Conservation (phyloP, 1,140 invertebrate genomes). For the Diorhabda carinulata region DNA sequence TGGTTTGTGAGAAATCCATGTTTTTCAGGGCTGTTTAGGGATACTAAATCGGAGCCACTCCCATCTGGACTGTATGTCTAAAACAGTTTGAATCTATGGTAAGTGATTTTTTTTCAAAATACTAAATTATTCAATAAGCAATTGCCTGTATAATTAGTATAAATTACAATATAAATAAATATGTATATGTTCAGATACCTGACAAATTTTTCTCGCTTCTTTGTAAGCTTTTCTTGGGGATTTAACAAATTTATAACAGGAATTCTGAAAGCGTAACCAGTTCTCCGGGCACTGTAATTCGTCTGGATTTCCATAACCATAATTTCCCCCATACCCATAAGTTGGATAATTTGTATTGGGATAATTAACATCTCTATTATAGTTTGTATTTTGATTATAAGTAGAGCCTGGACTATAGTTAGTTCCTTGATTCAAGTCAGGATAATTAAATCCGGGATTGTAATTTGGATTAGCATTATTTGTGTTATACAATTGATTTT, state of each 20-base stretch:
- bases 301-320: conserved; percentile 31
- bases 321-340: conserved; percentile 6
- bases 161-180: background rate
- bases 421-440: conserved; percentile 7
- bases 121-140: background rate
- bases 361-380: conserved; percentile 13
- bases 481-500: conserved; percentile 10
- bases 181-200: conserved; percentile 46
- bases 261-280: conserved; percentile 72
- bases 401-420: conserved; percentile 9
- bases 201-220: conserved; percentile 76
- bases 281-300: conserved; percentile 69
- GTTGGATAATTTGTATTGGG: background rate
- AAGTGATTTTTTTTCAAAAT: background rate
- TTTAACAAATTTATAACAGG: conserved; percentile 85
- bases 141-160: background rate
- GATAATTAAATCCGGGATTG: conserved; percentile 8
- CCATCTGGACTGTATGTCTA: conserved; percentile 48
- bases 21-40: conserved; percentile 77
- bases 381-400: conserved; percentile 10
- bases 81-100: conserved; percentile 1
- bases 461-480: conserved; percentile 12
- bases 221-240: conserved; percentile 73
- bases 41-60: conserved; percentile 75
- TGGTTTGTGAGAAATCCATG: conserved; percentile 80